Base-by-base conservation (phyloP, 64 coral and sea anemone species). In the Cladopsammia gracilis region DNA sequence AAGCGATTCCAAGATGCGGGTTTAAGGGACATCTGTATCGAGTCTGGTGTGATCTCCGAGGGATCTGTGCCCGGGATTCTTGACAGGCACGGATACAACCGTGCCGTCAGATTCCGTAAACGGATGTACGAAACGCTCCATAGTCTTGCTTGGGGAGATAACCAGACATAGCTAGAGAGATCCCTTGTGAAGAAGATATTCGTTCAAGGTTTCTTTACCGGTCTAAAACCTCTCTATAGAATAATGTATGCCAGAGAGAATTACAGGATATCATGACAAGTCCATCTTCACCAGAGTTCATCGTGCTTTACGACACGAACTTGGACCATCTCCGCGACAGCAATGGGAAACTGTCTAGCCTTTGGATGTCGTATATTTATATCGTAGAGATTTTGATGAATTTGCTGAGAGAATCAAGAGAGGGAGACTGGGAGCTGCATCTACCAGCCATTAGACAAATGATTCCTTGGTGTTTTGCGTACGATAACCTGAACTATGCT, bases 371-470 rank as follows among this genome's bases (percentile, higher is more conserved):
- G 25, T 90, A 90, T 74, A 54, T 95, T 26, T 89, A 91, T 25
- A 80, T 96, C 62, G 76, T 92, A 20, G 89, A 91, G 13, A 81
- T 92, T 71, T 25, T 96, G 14, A 67, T 96, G 19, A 54, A 26
- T 48, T 48, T 96, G 42, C 10, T 92, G 45, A 56, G 83, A 61
- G 88, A 34, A 34, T 34, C 83, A 7, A 78, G 83, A 58, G 67
- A 91, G 60, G 83, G 83, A 19, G 43, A 91, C 23, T 96, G 89
- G 94, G 65, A 91, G 68, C 78, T 96, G 61, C 94, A 96, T 83
- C 58, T 92, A 48, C 64, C 94, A 43, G 25, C 73, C 50, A 57
- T 96, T 43, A 72, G 82, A 52, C 5, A 70, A 34, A 34, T 34
- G 42, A 91, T 92, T 64, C 89, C 89, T 20, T 96, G 94, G 84